Evolutionary conservation across 1,140 invertebrate species (phyloP).

Genomic region (Harpegnathos saltator): DNA sequence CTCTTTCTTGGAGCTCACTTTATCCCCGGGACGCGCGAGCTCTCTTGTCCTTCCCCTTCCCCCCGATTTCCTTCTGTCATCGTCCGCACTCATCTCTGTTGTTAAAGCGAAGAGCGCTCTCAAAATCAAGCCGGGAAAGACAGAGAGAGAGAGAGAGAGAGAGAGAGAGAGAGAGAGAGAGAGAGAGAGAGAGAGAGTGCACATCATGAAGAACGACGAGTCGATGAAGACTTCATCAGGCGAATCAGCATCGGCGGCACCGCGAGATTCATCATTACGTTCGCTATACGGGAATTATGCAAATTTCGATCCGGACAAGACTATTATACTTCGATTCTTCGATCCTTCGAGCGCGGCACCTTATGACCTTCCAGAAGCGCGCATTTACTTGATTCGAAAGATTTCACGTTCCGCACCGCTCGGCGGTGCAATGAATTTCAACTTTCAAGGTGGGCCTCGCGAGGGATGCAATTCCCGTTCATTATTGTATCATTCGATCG

Average conservation of each 20-base stretch:
- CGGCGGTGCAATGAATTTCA: neutral
- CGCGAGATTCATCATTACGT: too few relatives aligned
- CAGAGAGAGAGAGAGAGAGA: constrained; percentile 5
- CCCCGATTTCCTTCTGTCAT: too few relatives aligned
- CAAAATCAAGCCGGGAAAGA: neutral
- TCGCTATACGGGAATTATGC: too few relatives aligned
- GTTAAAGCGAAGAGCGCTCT: too few relatives aligned
- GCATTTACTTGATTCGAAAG: too few relatives aligned
- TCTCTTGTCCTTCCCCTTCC: too few relatives aligned
- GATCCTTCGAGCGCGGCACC: neutral
- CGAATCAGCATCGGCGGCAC: too few relatives aligned
- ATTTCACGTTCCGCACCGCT: neutral
- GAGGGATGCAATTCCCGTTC: neutral
- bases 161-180: constrained; percentile 8
- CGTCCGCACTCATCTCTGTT: too few relatives aligned
- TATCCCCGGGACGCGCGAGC: too few relatives aligned
- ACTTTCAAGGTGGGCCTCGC: neutral
- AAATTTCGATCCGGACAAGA: too few relatives aligned
- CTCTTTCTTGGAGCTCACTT: neutral
- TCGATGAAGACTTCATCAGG: too few relatives aligned
- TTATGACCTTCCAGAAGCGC: neutral
- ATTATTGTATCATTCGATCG: neutral
- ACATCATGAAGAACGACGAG: too few relatives aligned
- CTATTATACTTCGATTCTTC: neutral
- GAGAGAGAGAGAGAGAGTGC: neutral